A percentile compares a stretch with the other conserved stretches of the same genome.
These are phyloP conservation scores for Ormyrus rosae DNA, from an alignment of 2,888 invertebrate genomes.

Conservation along the genomic window DNA sequence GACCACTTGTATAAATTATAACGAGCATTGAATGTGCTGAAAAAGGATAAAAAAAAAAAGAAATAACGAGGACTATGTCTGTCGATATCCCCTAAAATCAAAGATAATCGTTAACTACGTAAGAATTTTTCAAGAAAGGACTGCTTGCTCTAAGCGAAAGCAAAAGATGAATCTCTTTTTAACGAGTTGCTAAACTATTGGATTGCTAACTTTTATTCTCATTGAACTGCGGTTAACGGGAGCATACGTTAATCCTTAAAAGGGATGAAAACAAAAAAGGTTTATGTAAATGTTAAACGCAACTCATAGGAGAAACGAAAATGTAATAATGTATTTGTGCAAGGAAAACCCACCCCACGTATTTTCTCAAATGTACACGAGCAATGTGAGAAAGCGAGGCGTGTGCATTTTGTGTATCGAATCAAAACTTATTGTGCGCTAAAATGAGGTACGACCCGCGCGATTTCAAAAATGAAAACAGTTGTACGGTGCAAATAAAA, in stretches of 20 bases:
- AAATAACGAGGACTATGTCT: neutral
- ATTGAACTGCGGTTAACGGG: conserved; percentile 61
- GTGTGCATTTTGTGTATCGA: conserved; percentile 17
- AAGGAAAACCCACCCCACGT: conserved; percentile 57
- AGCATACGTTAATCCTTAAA: conserved; percentile 63
- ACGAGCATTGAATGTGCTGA: conserved; percentile 34
- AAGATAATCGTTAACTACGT: conserved; percentile 25
- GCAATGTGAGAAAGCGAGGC: conserved; percentile 27
- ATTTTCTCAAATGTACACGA: conserved; percentile 32
- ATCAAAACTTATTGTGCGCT: conserved; percentile 40
- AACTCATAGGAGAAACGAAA: conserved; percentile 62
- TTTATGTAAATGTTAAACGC: conserved; percentile 68
- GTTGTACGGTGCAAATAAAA: conserved; percentile 6
- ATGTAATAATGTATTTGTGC: conserved; percentile 61
- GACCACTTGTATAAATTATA: conserved; percentile 28
- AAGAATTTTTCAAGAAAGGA: neutral
- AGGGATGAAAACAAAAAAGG: neutral
- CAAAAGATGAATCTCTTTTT: conserved; percentile 59
- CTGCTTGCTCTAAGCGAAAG: conserved; percentile 50
- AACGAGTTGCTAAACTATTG: conserved; percentile 61
- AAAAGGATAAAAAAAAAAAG: neutral
- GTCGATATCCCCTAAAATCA: conserved; percentile 24
- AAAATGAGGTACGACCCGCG: conserved; percentile 29
- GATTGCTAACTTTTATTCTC: conserved; percentile 60
- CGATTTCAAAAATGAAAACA: conserved; percentile 15